Percentiles rank a stretch among this genome's conserved stretches.
Conservation (phyloP, 2,797 vertebrate species). For the Carapus acus region DNA sequence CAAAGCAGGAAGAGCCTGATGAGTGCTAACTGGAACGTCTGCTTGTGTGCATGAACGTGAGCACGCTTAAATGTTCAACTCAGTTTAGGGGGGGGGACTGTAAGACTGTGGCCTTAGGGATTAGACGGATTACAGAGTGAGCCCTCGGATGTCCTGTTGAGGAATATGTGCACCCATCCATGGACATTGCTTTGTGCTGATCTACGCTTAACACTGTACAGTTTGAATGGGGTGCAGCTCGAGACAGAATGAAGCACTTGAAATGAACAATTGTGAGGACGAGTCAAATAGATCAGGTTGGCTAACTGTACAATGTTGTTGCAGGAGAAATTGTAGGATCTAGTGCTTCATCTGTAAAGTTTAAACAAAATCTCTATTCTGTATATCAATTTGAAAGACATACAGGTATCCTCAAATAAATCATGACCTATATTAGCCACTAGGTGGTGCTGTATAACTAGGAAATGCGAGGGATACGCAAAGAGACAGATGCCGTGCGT, state of each 20-base stretch:
- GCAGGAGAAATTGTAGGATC: too few species aligned
- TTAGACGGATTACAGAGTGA: conserved; percentile 74
- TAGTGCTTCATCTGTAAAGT: too few species aligned
- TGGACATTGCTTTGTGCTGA: conserved; percentile 1
- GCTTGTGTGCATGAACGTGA: conserved; percentile 38
- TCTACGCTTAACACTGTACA: not conserved
- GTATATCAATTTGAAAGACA: too few species aligned
- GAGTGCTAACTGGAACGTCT: conserved; percentile 71
- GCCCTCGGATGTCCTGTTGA: conserved; percentile 55
- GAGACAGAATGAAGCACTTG: not conserved
- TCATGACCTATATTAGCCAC: too few species aligned
- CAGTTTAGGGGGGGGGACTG: conserved; percentile 62
- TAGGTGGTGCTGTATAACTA: too few species aligned
- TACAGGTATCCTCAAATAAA: too few species aligned
- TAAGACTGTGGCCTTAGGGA: conserved; percentile 68
- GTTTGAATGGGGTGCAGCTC: not conserved
- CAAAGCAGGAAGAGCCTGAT: conserved; percentile 60
- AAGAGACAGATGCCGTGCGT: too few species aligned
- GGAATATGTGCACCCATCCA: conserved; percentile 43
- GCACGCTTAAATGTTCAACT: conserved; percentile 27
- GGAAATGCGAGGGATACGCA: too few species aligned
- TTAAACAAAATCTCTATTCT: too few species aligned
- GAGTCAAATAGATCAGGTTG: not conserved
- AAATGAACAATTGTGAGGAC: not conserved
- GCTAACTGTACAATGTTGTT: not conserved